These are phyloP conservation scores for Cynodonichthys magdalenae DNA, from an alignment of 2,797 vertebrate species.

Conservation along the genomic window DNA sequence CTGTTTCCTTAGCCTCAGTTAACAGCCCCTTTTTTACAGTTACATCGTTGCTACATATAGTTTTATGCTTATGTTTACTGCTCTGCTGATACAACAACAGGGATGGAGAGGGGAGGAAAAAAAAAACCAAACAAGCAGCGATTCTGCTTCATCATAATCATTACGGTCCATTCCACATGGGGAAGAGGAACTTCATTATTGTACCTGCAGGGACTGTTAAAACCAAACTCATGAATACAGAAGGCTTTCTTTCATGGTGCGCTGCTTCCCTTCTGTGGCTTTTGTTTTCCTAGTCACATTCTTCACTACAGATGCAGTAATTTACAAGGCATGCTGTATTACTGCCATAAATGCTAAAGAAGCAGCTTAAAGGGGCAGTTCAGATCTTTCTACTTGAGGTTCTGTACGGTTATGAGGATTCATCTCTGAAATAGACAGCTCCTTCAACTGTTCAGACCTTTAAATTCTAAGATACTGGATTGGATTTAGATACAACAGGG, in stretches of 20 bases:
- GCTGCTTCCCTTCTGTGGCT: conserved; percentile 48
- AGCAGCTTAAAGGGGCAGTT: neutral
- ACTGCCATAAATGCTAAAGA: conserved; percentile 25
- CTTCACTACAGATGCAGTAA: conserved; percentile 36
- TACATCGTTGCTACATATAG: conserved; percentile 59
- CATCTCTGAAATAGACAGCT: too few species aligned
- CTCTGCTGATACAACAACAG: conserved; percentile 52
- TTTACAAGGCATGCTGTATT: conserved; percentile 43
- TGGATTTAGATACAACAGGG: too few species aligned
- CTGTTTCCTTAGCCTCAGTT: conserved; percentile 31
- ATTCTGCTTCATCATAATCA: conserved; percentile 74
- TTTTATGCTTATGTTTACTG: conserved; percentile 72
- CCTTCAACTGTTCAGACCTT: too few species aligned
- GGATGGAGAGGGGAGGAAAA: neutral
- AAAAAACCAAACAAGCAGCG: conserved; percentile 11
- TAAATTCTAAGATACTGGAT: too few species aligned
- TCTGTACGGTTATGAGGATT: too few species aligned
- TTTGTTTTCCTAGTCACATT: conserved; percentile 37
- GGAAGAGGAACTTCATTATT: conserved; percentile 73
- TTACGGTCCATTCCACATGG: conserved; percentile 70
- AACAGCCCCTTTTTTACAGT: conserved; percentile 56
- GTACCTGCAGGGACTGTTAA: conserved; percentile 74
- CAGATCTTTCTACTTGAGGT: too few species aligned
- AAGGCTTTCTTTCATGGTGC: conserved; percentile 54
- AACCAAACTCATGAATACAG: conserved; percentile 76